phyloP scores from a whole-genome alignment of 2,113 vertebrate species.

The Tursiops truncatus region DNA sequence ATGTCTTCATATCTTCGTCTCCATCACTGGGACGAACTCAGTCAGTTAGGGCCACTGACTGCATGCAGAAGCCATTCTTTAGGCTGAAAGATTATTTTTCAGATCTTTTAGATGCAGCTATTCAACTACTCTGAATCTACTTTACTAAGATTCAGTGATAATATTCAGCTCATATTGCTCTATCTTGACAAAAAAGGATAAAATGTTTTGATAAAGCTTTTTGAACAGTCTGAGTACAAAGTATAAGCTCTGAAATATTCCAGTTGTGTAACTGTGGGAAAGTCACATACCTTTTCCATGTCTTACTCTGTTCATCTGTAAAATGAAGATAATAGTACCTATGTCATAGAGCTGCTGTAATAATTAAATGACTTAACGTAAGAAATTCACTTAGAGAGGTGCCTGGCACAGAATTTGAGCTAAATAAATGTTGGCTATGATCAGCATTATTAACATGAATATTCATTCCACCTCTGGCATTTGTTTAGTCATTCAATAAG shows the following conservation, averaged over 20 bases:
- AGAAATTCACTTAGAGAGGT: neutral
- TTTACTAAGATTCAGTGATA: neutral
- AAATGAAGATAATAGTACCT: conserved; percentile 24
- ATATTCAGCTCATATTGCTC: neutral
- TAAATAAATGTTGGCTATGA: neutral
- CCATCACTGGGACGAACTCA: neutral
- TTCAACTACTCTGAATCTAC: neutral
- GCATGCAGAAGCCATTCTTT: neutral
- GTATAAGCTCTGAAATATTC: neutral
- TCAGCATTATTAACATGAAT: neutral
- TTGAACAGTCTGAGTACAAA: conserved; percentile 1
- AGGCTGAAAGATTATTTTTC: neutral
- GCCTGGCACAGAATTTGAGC: neutral
- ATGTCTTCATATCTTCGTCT: neutral
- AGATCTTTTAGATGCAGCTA: neutral
- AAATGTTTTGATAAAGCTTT: neutral
- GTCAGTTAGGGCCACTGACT: neutral
- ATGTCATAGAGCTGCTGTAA: neutral
- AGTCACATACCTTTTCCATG: neutral
- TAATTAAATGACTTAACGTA: neutral
- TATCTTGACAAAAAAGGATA: neutral
- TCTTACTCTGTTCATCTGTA: neutral
- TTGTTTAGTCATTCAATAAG: neutral
- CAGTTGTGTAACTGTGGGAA: neutral
- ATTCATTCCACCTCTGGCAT: neutral